A percentile compares a stretch with the other conserved stretches of the same genome.
Evolutionary conservation across 2,797 vertebrate genomes (phyloP).

Genomic region (Xiphophorus birchmanni): DNA sequence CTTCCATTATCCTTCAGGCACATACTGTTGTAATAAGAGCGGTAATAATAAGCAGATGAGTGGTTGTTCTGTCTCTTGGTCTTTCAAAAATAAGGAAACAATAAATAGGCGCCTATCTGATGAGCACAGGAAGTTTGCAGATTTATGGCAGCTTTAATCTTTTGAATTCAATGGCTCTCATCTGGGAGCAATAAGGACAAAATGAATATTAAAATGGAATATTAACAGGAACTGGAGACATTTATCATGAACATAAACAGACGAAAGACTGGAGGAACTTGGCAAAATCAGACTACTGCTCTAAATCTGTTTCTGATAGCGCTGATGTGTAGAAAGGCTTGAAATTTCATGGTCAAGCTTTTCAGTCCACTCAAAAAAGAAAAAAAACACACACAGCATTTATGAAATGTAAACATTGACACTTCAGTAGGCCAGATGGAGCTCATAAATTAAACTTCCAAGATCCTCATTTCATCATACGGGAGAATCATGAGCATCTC

Average conservation of each 20-base stretch:
- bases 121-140: constrained; percentile 61
- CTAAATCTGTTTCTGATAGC: constrained; percentile 39
- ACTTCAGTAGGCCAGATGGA: constrained; percentile 72
- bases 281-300: constrained; percentile 26
- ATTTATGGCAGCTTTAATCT: constrained; percentile 73
- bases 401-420: constrained; percentile 84
- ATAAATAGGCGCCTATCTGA: constrained; percentile 55
- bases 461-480: constrained; percentile 55
- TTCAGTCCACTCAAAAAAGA: constrained; percentile 68
- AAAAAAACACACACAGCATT: constrained; percentile 73
- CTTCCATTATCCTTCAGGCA: constrained; percentile 56
- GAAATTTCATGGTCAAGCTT: constrained; percentile 71
- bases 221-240: constrained; percentile 61
- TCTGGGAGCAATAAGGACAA: constrained; percentile 76
- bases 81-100: constrained; percentile 67
- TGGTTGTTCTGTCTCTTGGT: constrained; percentile 60
- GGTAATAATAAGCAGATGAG: constrained; percentile 77
- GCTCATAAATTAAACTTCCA: constrained; percentile 69
- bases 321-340: constrained; percentile 42
- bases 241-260: constrained; percentile 51
- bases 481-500: constrained; percentile 45
- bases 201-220: constrained; percentile 74
- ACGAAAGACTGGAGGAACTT: constrained; percentile 24
- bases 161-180: constrained; percentile 66
- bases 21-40: constrained; percentile 65